Evolutionary conservation across 2,113 vertebrate genomes (phyloP).

Genomic region (Saguinus imperator): DNA sequence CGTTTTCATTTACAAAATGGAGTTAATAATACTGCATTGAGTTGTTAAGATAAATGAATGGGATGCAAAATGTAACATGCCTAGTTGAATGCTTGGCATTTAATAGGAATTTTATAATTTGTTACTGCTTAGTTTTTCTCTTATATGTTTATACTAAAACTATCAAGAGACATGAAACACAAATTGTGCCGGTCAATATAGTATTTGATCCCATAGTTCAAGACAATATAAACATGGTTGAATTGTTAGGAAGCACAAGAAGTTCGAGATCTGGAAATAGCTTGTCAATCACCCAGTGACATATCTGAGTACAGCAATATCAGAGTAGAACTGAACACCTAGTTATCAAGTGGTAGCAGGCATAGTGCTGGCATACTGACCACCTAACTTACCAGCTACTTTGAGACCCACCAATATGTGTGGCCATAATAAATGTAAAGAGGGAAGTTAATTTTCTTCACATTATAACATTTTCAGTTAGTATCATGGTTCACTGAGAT

Average conservation of each 20-base stretch:
- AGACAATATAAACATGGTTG: neutral
- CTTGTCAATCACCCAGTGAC: neutral
- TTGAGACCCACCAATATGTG: neutral
- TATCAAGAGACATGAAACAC: neutral
- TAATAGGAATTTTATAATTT: neutral
- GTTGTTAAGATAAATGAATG: neutral
- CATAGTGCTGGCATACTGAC: neutral
- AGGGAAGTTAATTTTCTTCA: neutral
- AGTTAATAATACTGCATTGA: neutral
- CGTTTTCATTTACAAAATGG: neutral
- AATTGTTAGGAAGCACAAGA: neutral
- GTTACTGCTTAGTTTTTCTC: neutral
- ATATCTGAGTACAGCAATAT: neutral
- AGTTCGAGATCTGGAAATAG: neutral
- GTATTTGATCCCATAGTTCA: neutral
- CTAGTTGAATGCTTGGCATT: neutral
- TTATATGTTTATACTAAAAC: neutral
- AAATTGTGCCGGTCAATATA: neutral
- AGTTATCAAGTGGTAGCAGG: neutral
- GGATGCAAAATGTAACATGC: neutral
- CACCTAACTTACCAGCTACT: neutral
- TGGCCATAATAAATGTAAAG: neutral
- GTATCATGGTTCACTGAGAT: neutral
- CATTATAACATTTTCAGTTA: neutral
- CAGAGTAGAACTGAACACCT: neutral